Percentiles rank a stretch among this genome's conserved stretches.
These are phyloP conservation scores for Lagopus leucura DNA, from an alignment of 2,113 vertebrate species.

Conservation along the genomic window DNA sequence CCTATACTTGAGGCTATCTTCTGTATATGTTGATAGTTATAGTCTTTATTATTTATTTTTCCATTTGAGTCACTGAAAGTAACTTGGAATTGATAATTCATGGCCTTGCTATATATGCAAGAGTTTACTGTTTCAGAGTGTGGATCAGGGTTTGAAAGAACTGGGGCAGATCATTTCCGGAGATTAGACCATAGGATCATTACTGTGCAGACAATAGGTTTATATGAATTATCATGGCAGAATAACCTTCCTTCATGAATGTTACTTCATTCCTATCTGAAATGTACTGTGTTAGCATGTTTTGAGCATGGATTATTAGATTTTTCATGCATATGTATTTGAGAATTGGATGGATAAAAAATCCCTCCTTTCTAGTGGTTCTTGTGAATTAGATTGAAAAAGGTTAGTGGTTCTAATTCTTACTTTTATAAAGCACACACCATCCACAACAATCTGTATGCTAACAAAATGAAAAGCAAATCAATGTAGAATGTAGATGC, in stretches of 20 bases:
- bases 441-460: not conserved
- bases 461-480: not conserved
- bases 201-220: not conserved
- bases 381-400: not conserved
- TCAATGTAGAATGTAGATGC: not conserved
- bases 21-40: not conserved
- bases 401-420: not conserved
- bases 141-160: not conserved
- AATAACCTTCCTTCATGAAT: not conserved
- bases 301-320: not conserved
- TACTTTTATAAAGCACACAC: not conserved
- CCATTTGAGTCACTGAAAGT: not conserved
- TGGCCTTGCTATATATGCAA: not conserved
- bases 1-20: accelerated
- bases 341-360: not conserved
- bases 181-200: not conserved
- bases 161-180: not conserved
- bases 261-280: not conserved
- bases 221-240: not conserved
- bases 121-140: not conserved
- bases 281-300: not conserved
- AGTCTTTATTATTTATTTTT: not conserved
- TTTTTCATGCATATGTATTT: not conserved
- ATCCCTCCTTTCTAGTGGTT: not conserved
- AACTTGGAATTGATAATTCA: not conserved